Evolutionary conservation across 2,888 invertebrate species (phyloP), one percentile per base, ranked within the genome.

Genomic region (Nephrotoma flavescens): DNA sequence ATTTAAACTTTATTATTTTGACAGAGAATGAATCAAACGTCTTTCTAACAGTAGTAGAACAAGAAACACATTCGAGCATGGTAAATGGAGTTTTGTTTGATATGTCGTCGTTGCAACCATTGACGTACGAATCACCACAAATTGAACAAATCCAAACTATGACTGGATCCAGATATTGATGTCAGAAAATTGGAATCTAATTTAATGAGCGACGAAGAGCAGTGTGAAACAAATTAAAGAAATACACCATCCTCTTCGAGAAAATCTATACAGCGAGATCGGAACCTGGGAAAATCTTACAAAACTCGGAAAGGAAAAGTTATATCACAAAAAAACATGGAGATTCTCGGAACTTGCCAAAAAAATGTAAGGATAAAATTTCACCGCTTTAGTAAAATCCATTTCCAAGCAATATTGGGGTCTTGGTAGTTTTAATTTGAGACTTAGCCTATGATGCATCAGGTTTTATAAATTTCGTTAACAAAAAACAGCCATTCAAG

Each of bases 361-460:
- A 42, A 52, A 86, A 57, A 52, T 85, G 85, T 85, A 42, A 85
- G 31, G 41, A 42, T 31, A 86, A 85, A 85, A 86, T 57, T 83
- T 12, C 4, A 11, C 6, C 42, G 2, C 7, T 42, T 42, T 11
- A 85, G 4, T 57, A 19, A 19, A 19, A 19, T 19, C 19, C 19
- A 19, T 19, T 19, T 19, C 1, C 19, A 19, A 19, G 19, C 19
- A 19, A 19, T 19, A 19, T 19, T 19, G 19, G 0, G 19, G 19
- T 19, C 19, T 19, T 19, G 19, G 19, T 19, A 19, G 19, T 19
- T 19, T 19, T 19, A 19, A 19, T 19, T 19, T 19, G 19, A 19
- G 1, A 19, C 19, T 19, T 19, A n/a, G 19, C 19, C 1, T 19
- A n/a, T n/a, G n/a, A 19, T 19, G 19, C 19, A 19, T 19, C 19